phyloP scores from a whole-genome alignment of 2,113 vertebrate genomes.

The Lepus timidus region DNA sequence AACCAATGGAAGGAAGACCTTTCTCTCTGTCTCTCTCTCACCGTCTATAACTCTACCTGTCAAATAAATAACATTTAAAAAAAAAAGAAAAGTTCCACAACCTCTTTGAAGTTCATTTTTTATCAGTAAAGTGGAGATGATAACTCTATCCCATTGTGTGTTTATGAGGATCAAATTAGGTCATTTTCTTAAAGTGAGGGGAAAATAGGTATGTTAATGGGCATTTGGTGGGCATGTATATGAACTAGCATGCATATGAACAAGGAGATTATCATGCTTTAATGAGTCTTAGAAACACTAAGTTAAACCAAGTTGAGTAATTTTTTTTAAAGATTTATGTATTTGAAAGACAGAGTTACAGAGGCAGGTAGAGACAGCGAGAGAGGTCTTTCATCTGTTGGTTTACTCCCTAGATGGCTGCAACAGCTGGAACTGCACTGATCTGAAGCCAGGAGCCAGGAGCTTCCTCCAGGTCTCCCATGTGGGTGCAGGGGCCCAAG shows the following conservation, averaged over 20 bases:
- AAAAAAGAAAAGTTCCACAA: neutral
- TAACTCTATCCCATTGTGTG: neutral
- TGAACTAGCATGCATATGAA: neutral
- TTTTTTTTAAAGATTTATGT: neutral
- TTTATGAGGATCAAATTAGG: neutral
- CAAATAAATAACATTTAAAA: too few relatives aligned
- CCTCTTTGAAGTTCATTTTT: neutral
- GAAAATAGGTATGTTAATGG: neutral
- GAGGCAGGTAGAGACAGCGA: too few relatives aligned
- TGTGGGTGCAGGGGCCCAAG: too few relatives aligned
- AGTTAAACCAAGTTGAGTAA: neutral
- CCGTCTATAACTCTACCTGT: too few relatives aligned
- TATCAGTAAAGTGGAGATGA: neutral
- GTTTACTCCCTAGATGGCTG: too few relatives aligned
- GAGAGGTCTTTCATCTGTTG: too few relatives aligned
- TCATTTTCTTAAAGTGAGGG: neutral
- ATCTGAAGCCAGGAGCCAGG: too few relatives aligned
- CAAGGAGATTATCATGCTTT: neutral
- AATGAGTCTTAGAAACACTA: neutral
- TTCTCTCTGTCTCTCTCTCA: too few relatives aligned
- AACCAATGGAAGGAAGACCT: too few relatives aligned
- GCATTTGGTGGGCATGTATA: neutral
- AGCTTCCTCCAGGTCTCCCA: too few relatives aligned
- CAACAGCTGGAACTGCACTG: too few relatives aligned
- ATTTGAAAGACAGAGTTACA: too few relatives aligned